Evolutionary conservation across 2,113 vertebrate species (phyloP).

Genomic region (Nansenia antarctica): DNA sequence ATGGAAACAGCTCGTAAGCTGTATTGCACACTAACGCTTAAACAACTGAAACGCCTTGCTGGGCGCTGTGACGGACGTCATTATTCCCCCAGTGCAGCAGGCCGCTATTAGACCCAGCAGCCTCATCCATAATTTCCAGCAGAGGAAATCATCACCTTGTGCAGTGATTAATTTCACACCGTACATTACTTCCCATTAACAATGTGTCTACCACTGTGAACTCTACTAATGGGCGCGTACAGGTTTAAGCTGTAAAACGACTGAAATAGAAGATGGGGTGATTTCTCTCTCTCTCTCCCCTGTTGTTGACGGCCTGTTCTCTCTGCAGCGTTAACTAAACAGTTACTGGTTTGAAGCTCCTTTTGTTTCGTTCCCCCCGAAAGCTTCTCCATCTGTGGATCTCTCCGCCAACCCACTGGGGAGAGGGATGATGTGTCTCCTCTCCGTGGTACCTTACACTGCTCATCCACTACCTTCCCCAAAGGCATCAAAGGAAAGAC

Average conservation of each 20-base stretch:
- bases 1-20: too few relatives aligned
- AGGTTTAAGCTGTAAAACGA: background rate
- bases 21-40: too few relatives aligned
- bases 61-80: too few relatives aligned
- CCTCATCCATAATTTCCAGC: too few relatives aligned
- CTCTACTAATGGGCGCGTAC: background rate
- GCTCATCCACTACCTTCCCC: background rate
- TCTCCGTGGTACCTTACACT: background rate
- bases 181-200: background rate
- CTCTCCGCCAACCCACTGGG: background rate
- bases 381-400: too few relatives aligned
- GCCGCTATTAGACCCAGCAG: too few relatives aligned
- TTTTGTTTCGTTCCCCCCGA: background rate
- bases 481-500: constrained; percentile 5
- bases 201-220: background rate
- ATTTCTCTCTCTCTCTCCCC: background rate
- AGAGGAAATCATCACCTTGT: too few relatives aligned
- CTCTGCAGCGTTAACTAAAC: background rate
- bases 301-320: background rate
- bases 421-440: background rate
- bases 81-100: too few relatives aligned
- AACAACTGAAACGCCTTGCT: too few relatives aligned
- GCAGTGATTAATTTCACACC: too few relatives aligned
- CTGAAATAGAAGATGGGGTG: background rate
- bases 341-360: background rate